Base-by-base conservation (phyloP, 2,797 vertebrate genomes). In the Semotilus atromaculatus region DNA sequence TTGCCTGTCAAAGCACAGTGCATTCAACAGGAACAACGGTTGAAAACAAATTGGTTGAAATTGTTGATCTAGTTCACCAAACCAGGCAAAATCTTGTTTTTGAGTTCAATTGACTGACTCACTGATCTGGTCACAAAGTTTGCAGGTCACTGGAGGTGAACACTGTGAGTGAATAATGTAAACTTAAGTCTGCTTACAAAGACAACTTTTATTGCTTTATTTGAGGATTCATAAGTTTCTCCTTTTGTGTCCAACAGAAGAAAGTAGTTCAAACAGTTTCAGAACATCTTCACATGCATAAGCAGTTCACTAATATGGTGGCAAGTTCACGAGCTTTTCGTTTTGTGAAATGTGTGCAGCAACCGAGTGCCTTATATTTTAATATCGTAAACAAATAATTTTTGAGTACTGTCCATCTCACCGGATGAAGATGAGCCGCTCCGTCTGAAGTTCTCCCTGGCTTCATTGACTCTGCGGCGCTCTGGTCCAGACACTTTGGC, bases 381-480 rank as follows among this genome's bases (percentile, higher is more conserved):
- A 53, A 23, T 7, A 53, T 0, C 11, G 23, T 18, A 45, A 74
- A 16, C 36, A 2, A 29, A 11, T 29, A 0, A 26, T 7, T n/a
- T 71, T 36, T 10, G 1, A 5, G 7, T 64, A 21, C 1, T 53
- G 19, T 40, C 4, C 14, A 11, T 23, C 92, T 93, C 90, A 98
- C 97, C 97, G 92, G 96, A 94, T 43, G 93, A 91, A 75, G 95
- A 96, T 62, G 95, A 92, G 89, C 94, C 95, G 62, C 86, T 94
- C 92, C 96, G 96, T 51, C 92, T 92, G n/a, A 95, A 93, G 7
- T 92, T 89, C 0, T 94, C 96, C 2, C 81, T 86, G n/a, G 79
- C 82, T 18, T 85, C 70, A 13, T 64, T 58, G 40, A 60, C 81
- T 92, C 92, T 95, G 87, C 90, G 89, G 92, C 95, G 92, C 90